Percentiles rank a stretch among this genome's conserved stretches.
These are phyloP conservation scores for Eledona agricola DNA, from an alignment of 2,888 invertebrate species.

Conservation along the genomic window DNA sequence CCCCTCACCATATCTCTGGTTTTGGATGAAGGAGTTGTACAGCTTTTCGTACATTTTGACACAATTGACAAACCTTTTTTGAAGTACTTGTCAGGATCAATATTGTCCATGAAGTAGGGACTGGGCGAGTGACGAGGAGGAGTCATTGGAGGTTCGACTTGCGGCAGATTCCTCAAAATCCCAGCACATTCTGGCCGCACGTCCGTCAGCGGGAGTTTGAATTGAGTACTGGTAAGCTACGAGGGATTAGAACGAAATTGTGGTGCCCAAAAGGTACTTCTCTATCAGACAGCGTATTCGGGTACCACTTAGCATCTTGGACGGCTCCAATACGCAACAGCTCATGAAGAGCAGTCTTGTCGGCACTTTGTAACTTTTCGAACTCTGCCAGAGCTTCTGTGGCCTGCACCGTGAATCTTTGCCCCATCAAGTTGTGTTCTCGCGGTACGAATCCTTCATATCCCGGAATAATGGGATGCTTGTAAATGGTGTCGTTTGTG, in stretches of 20 bases:
- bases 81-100: slow-evolving; percentile 70
- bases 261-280: slow-evolving; percentile 62
- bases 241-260: slow-evolving; percentile 27
- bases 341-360: slow-evolving; percentile 68
- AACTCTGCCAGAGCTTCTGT: slow-evolving; percentile 79
- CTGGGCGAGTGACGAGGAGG: slow-evolving; percentile 69
- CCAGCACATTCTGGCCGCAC: slow-evolving; percentile 76
- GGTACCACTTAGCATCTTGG: slow-evolving; percentile 71
- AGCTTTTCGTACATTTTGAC: slow-evolving; percentile 53
- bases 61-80: slow-evolving; percentile 67
- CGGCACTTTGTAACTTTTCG: slow-evolving; percentile 69
- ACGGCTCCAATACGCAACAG: slow-evolving; percentile 68
- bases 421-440: slow-evolving; percentile 73
- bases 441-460: slow-evolving; percentile 79
- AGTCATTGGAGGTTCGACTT: slow-evolving; percentile 68
- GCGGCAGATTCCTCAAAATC: slow-evolving; percentile 68
- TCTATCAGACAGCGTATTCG: slow-evolving; percentile 70
- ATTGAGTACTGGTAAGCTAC: slow-evolving; percentile 74
- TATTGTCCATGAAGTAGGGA: slow-evolving; percentile 74
- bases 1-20: slow-evolving; percentile 50
- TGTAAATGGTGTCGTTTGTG: slow-evolving; percentile 74
- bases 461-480: slow-evolving; percentile 78
- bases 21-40: slow-evolving; percentile 57
- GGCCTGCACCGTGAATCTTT: slow-evolving; percentile 76
- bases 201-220: slow-evolving; percentile 73